Conservation (phyloP, 2,113 vertebrate genomes). For the Cebus imitator region DNA sequence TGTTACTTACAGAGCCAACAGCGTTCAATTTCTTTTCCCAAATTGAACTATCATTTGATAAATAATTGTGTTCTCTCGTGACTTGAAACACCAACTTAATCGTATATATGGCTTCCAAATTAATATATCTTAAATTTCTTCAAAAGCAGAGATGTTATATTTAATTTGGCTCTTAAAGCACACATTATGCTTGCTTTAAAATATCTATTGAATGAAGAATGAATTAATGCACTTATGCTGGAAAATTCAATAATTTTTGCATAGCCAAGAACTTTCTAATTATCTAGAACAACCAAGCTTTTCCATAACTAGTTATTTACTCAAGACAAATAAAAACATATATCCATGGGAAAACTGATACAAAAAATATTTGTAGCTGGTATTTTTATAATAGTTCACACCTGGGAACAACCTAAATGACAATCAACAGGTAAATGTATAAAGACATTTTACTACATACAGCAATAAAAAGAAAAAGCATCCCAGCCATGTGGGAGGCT, state of each 20-base stretch:
- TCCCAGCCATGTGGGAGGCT: no score
- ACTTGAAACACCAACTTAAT: conserved; percentile 27
- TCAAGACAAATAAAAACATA: not conserved
- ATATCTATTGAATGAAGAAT: conserved; percentile 4
- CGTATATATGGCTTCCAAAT: not conserved
- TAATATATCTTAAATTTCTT: conserved; percentile 42
- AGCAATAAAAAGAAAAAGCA: not conserved
- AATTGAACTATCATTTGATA: conserved; percentile 28
- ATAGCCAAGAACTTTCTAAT: not conserved
- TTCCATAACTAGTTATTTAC: not conserved
- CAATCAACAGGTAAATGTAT: not conserved
- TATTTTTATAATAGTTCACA: not conserved
- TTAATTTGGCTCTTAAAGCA: conserved; percentile 44
- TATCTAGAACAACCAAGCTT: not conserved
- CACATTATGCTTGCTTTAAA: conserved; percentile 24
- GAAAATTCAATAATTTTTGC: not conserved
- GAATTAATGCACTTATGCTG: not conserved
- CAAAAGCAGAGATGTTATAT: conserved; percentile 30
- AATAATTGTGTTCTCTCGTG: conserved; percentile 25
- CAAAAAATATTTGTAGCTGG: not conserved
- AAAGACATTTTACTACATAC: not conserved
- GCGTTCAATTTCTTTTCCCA: not conserved
- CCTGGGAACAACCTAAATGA: not conserved
- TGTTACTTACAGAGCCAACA: conserved; percentile 41
- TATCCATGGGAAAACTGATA: not conserved